phyloP scores from a whole-genome alignment of 2,888 invertebrate genomes.

The Drosophila cognata region DNA sequence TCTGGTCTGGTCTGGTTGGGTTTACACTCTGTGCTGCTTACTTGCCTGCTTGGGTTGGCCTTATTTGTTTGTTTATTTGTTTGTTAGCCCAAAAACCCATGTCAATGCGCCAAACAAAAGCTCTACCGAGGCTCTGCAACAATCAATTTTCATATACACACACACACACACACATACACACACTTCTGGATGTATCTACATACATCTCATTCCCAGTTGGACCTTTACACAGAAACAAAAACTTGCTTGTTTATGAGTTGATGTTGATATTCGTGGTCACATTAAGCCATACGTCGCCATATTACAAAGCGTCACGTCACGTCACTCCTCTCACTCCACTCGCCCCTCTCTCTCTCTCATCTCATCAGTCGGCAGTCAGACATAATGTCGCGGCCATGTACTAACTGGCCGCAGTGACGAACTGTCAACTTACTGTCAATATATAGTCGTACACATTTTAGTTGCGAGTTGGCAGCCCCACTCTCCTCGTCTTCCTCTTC shows the following conservation, averaged over 20 bases:
- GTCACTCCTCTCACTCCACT: constrained; percentile 13
- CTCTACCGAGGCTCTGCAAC: constrained; percentile 37
- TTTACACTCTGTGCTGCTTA: constrained; percentile 8
- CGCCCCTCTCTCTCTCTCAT: background rate
- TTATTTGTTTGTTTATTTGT: constrained; percentile 35
- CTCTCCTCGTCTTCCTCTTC: background rate
- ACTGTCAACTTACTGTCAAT: constrained; percentile 77
- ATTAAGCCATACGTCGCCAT: constrained; percentile 79
- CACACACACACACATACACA: background rate
- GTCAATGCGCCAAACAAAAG: constrained; percentile 48
- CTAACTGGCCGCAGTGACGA: constrained; percentile 67
- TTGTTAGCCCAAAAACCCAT: constrained; percentile 44
- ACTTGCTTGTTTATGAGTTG: constrained; percentile 66
- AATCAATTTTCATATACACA: constrained; percentile 73
- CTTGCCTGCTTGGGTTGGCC: constrained; percentile 7
- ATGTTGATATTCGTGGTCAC: constrained; percentile 78
- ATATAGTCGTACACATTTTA: constrained; percentile 53
- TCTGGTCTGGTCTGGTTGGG: constrained; percentile 8
- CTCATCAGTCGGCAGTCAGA: constrained; percentile 47
- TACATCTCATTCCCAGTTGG: constrained; percentile 5
- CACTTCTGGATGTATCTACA: constrained; percentile 13
- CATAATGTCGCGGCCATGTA: constrained; percentile 64
- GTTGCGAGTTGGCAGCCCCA: constrained; percentile 30
- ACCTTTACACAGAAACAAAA: constrained; percentile 10
- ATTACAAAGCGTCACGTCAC: constrained; percentile 59